Percentiles rank a stretch among this genome's conserved stretches.
Evolutionary conservation across 2,113 vertebrate genomes (phyloP).

Genomic region (Xenotilapia leptura): DNA sequence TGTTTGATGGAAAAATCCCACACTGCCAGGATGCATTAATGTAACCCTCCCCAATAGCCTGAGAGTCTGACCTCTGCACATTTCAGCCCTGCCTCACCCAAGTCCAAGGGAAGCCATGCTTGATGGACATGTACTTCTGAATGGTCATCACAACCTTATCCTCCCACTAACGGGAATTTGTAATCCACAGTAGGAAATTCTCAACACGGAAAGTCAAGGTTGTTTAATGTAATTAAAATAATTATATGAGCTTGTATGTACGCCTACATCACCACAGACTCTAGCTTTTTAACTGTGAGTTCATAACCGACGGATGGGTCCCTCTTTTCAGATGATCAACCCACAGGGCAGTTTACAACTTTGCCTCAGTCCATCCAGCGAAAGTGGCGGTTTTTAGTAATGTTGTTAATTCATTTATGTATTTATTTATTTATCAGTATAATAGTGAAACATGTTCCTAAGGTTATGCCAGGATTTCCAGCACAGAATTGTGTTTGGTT

Average conservation of each 20-base stretch:
- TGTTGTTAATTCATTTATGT: not conserved
- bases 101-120: slow-evolving; percentile 5
- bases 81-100: slow-evolving; percentile 3
- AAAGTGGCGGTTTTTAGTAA: not conserved
- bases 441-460: not conserved
- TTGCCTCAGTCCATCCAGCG: not conserved
- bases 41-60: not conserved
- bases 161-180: not conserved
- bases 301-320: not conserved
- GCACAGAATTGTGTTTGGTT: not conserved
- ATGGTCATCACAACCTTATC: not conserved
- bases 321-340: not conserved
- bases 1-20: slow-evolving; percentile 38
- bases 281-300: not conserved
- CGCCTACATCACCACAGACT: not conserved
- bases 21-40: slow-evolving; percentile 47
- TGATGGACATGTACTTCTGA: slow-evolving; percentile 10
- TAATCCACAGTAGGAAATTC: not conserved
- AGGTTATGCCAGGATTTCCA: not conserved
- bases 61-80: slow-evolving; percentile 13
- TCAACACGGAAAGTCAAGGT: not conserved
- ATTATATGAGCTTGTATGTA: not conserved
- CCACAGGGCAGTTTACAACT: not conserved
- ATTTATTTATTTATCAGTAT: not conserved
- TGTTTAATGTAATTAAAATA: not conserved